Conservation (phyloP, 2,888 invertebrate species). For the Girardia tigrina region DNA sequence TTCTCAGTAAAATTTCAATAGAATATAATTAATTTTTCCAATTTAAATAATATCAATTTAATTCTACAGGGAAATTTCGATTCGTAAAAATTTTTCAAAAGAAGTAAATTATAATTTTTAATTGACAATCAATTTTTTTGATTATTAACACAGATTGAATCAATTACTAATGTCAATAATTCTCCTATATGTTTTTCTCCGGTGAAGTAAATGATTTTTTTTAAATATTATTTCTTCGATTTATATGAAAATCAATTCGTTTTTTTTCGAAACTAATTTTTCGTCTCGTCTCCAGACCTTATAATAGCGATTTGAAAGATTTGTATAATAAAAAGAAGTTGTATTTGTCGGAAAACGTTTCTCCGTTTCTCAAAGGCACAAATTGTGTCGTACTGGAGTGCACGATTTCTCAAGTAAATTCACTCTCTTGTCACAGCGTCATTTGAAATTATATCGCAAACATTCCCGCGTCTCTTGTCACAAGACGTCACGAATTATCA, state of each 20-base stretch:
- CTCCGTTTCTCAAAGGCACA: neutral
- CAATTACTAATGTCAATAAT: neutral
- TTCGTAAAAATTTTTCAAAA: neutral
- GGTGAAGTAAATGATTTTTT: neutral
- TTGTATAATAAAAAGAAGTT: neutral
- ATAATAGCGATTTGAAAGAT: constrained; percentile 4
- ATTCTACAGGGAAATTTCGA: neutral
- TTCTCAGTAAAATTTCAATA: no score
- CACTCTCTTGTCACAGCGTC: no score
- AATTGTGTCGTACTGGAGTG: neutral
- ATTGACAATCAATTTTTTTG: neutral
- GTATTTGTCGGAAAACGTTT: neutral
- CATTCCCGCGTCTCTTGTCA: no score
- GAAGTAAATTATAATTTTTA: neutral
- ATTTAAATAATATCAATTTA: no score
- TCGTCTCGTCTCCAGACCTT: no score
- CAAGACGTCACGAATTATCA: no score
- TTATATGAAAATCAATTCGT: no score
- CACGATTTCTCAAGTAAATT: neutral
- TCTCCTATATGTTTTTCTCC: neutral
- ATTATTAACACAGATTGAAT: neutral
- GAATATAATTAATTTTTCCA: no score
- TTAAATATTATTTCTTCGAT: neutral
- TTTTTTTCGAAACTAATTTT: no score
- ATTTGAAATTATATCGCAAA: no score